Percentiles rank a stretch among this genome's conserved stretches.
Evolutionary conservation across 1,140 invertebrate genomes (phyloP).

Genomic region (Mamestra configurata): DNA sequence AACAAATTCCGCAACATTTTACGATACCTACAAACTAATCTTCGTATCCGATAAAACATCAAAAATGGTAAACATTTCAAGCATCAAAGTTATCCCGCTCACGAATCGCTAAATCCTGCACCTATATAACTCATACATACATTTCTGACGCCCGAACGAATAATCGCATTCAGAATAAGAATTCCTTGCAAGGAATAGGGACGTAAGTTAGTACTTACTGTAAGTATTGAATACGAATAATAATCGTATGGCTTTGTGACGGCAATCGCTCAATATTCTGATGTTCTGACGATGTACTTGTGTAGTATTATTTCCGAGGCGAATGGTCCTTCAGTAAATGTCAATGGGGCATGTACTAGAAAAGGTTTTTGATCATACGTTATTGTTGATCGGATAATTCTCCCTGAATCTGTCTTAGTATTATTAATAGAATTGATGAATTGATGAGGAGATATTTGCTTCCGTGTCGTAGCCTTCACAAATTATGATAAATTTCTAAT

Average conservation of each 20-base stretch:
- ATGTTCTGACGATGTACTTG: background rate
- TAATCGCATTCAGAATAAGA: slow-evolving; percentile 26
- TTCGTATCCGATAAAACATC: no score
- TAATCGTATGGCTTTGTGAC: background rate
- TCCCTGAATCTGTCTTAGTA: no score
- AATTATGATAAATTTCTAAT: no score
- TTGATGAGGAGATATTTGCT: no score
- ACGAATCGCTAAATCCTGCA: background rate
- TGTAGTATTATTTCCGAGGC: background rate
- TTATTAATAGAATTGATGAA: no score
- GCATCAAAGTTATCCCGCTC: background rate
- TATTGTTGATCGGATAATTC: background rate
- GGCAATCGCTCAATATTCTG: background rate
- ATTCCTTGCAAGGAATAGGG: background rate
- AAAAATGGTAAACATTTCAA: background rate
- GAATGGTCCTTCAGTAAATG: background rate
- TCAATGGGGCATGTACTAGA: background rate
- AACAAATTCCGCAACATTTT: no score
- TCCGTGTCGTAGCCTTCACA: no score
- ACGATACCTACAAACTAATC: no score
- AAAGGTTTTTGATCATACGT: background rate
- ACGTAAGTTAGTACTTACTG: slow-evolving; percentile 5
- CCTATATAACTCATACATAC: no score
- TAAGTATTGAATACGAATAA: slow-evolving; percentile 1
- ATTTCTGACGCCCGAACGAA: background rate